Base-by-base conservation (phyloP, 2,113 vertebrate species). In the Shinisaurus crocodilurus region DNA sequence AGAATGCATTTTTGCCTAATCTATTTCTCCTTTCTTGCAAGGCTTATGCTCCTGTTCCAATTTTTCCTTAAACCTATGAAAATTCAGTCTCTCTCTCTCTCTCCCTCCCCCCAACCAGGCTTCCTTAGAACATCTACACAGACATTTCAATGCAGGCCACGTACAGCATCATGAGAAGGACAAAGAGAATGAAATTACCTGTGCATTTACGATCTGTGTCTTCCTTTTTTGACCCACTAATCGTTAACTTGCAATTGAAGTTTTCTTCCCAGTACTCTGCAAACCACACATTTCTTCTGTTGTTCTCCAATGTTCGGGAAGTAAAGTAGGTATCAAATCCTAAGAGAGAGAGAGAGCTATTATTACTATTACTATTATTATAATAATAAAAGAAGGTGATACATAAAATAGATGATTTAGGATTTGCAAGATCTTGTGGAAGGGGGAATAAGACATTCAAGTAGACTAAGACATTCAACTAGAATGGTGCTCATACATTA, bases 241-340 rank as follows among this genome's bases (percentile, higher is more conserved):
- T 99, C 2, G 98, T 98, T 90, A 99, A 95, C 93, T 99, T 99
- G 96, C 99, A 99, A 97, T 99, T 99, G 97, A 99, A 99, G 97
- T 99, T 99, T 95, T 99, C 99, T 94, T 99, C 99, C 99, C 99
- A 99, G 96, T 98, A 99, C 92, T 99, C 99, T 0, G 99, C 99
- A 87, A 99, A 99, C 99, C 99, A 99, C 1, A 99, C 99, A 3
- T 99, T 99, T 96, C 99, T 98, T 76, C 99, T 93, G 96, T 99
- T 99, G 96, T 99, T 99, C 95, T 99, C 99, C 93, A 99, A 96
- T 0, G 98, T 99, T 37, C 99, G 98, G 0, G 99, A 98, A 0
- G 96, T 99, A 92, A 99, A 99, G 77, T 99, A 99, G 27, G 96
- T 90, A 72, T 99, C 99, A 3, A 99, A 99, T 1, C 98, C 99